Base-by-base conservation (phyloP, 2,113 vertebrate species). In the Beaufortia kweichowensis region DNA sequence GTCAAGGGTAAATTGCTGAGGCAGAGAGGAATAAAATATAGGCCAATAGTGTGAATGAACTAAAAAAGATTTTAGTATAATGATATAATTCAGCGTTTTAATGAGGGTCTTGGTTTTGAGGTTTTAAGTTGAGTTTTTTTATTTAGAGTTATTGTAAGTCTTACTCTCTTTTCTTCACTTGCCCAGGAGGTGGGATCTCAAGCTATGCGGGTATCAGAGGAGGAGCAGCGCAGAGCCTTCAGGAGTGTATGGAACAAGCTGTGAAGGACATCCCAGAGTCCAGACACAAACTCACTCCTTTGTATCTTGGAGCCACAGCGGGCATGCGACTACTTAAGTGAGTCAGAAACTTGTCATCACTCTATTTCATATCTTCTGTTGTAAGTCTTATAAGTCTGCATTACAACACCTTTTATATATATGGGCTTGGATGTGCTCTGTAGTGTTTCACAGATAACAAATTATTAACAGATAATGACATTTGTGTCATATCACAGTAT, bases 321-420 rank as follows among this genome's bases (percentile, higher is more conserved):
- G 95, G 95, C 69, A 95, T 95, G 95, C 92, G 95, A 67, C 88
- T 96, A 0, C 84, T 96, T 67, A 90, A 91, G 94, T 95, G 85
- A 88, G 90, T 77, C 23, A 1, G 0, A 43, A 11, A 66, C 6
- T n/a, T n/a, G 29, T 46, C 41, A 14, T 15, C 14, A 46, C 4
- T 39, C 35, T n/a, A n/a, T n/a, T n/a, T 9, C 35, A 39, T 39
- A 39, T 7, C 12, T 12, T 14, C 41, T 46, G 41, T 14, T 46
- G 12, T 14, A 12, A 11, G 1, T 43, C 14, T 43, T 1, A 43
- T 12, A 12, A 43, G 10, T 12, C 3, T 43, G 39, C 39, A 43
- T n/a, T n/a, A n/a, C 3, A 43, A 43, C 10, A 43, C 9, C 39
- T 12, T 43, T 2, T 50, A 19, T 6, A 50, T 50, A 50, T 1